Percentiles rank a stretch among this genome's conserved stretches.
These are phyloP conservation scores for Ommatoiulus sabulosus DNA, from an alignment of 2,888 invertebrate species.

Conservation along the genomic window DNA sequence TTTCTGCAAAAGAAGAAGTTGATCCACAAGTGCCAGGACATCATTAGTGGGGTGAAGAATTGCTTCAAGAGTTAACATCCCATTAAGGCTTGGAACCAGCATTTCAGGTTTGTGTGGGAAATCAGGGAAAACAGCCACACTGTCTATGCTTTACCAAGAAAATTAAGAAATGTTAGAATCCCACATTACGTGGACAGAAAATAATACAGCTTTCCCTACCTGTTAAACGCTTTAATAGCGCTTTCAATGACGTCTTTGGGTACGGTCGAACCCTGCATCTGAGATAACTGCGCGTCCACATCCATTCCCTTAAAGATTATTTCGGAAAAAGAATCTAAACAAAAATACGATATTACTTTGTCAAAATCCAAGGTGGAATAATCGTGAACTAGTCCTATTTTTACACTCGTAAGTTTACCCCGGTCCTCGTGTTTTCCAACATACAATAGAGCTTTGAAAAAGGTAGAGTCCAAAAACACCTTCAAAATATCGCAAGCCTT, in stretches of 20 bases:
- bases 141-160: slow-evolving; percentile 54
- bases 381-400: no score
- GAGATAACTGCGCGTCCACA: slow-evolving; percentile 69
- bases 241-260: slow-evolving; percentile 62
- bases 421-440: slow-evolving; percentile 68
- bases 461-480: slow-evolving; percentile 65
- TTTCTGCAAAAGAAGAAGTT: slow-evolving; percentile 85
- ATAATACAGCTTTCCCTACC: slow-evolving; percentile 26
- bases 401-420: slow-evolving; percentile 69
- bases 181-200: neutral
- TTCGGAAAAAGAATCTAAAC: slow-evolving; percentile 73
- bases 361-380: no score
- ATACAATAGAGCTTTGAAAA: slow-evolving; percentile 66
- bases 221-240: slow-evolving; percentile 61
- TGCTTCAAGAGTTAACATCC: slow-evolving; percentile 83
- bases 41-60: slow-evolving; percentile 87
- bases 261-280: slow-evolving; percentile 61
- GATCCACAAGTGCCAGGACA: slow-evolving; percentile 82
- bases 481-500: slow-evolving; percentile 65
- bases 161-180: neutral
- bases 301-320: slow-evolving; percentile 83
- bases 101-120: slow-evolving; percentile 62
- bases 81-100: slow-evolving; percentile 65
- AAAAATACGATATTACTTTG: neutral
- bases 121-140: slow-evolving; percentile 52